These are phyloP conservation scores for Heliconius aoede DNA, from an alignment of 2,888 invertebrate species.

Conservation along the genomic window DNA sequence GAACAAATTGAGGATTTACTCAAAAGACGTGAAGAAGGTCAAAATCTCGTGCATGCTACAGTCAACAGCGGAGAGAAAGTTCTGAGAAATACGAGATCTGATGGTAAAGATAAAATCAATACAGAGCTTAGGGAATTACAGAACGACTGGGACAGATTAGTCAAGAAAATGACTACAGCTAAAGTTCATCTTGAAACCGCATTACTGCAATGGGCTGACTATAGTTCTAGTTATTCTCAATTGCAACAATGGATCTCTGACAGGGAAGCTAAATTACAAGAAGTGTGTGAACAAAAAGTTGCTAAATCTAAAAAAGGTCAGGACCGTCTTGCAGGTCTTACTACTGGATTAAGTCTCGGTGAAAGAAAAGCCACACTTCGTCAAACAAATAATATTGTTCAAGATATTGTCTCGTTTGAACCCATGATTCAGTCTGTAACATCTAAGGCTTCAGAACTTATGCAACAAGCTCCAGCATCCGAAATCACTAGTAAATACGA, in stretches of 20 bases:
- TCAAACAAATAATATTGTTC: conserved; percentile 96
- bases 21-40: conserved; percentile 92
- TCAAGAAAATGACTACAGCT: conserved; percentile 95
- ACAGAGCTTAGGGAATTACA: conserved; percentile 94
- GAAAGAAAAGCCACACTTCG: conserved; percentile 94
- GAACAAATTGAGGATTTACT: conserved; percentile 91
- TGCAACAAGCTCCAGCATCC: conserved; percentile 94
- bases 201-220: conserved; percentile 97
- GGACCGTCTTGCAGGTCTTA: conserved; percentile 86
- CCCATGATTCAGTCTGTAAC: conserved; percentile 98
- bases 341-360: conserved; percentile 89
- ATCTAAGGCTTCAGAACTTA: conserved; percentile 95
- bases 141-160: conserved; percentile 95
- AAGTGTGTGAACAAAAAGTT: conserved; percentile 93
- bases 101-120: conserved; percentile 94
- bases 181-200: conserved; percentile 96
- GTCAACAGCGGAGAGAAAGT: conserved; percentile 96
- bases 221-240: conserved; percentile 96
- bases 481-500: conserved; percentile 97
- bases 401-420: conserved; percentile 98
- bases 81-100: conserved; percentile 92
- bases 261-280: conserved; percentile 94
- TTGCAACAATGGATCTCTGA: conserved; percentile 97
- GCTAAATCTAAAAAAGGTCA: conserved; percentile 90
- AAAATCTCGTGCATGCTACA: conserved; percentile 92